Base-by-base conservation (phyloP, 2,888 invertebrate genomes). In the Clusia tigrina region DNA sequence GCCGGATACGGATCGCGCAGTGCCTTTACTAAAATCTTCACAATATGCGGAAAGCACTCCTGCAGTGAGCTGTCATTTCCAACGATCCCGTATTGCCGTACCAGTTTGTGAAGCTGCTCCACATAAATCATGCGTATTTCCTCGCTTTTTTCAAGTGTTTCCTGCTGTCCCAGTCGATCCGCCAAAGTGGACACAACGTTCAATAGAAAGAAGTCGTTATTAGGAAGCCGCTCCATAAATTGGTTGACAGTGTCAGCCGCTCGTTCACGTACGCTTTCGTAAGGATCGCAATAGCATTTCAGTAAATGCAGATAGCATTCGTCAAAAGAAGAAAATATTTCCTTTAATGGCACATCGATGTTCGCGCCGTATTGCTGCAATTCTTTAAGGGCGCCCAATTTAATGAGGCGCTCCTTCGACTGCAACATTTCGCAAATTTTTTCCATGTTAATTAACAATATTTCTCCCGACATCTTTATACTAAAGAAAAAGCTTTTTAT, bases 1-100 rank as follows among this genome's bases (percentile, higher is more conserved):
- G 90, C 89, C 2, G 94, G 91, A 83, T 88, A 94, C 24, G 90
- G 89, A 83, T 96, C 96, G 0, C 87, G 85, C 1, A 92, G 86
- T 0, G 91, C 90, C 77, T 90, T 90, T 26, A 87, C 85, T 25
- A 95, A 82, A 74, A 96, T 91, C 69, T 85, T 87, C 0, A 92
- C 86, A 48, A 91, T 86, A 76, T 95, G 93, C 72, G 77, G 68
- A 57, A 80, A 81, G 38, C 74, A 78, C 52, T 80, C 76, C 17
- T 72, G 67, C 0, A 82, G 67, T 2, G 74, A 76, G 1, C 67
- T 65, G 1, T 65, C 73, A 55, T 88, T 85, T 37, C 86, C 86
- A 9, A 86, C 85, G 2, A 86, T 85, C 71, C 86, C 85, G 74
- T 91, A 91, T 69, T 88, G 89, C 3, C 85, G 80, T 54, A 95